Base-by-base conservation (phyloP, 2,797 vertebrate species). In the Gadopsis marmoratus region DNA sequence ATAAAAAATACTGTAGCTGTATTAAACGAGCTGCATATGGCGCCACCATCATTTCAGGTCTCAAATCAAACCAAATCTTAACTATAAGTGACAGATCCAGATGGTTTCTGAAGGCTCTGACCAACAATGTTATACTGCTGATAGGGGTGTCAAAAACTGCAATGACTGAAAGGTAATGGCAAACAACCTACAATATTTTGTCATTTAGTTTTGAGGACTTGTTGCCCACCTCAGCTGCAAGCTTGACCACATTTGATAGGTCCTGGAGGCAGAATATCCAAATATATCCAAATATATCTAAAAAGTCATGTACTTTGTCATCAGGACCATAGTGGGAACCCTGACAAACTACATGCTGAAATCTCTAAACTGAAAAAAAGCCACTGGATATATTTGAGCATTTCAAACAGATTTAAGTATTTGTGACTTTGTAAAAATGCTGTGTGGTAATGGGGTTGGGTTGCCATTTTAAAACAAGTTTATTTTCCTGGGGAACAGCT, bases 401-500 rank as follows among this genome's bases (percentile, higher is more conserved):
- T 89, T 89, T 86, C 71, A 83, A 76, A 82, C 79, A 78, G 69
- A 90, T 86, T 79, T 68, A 65, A 19, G 13, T 51, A 35, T 83
- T 78, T 76, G 54, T 31, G 65, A 73, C 68, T 81, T 85, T 74
- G 53, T 48, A n/a, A 54, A 73, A 71, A 64, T 7, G 60, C 17
- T 51, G 45, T 63, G 65, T 56, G 47, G 63, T 84, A 78, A 88
- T 80, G 55, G 59, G 60, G 54, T 37, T 71, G 77, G 50, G 31
- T 78, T 85, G 78, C 83, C 80, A 76, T 86, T 87, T 82, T 47
- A 53, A 81, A 84, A 78, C 61, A 56, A 81, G 76, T 78, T 79
- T 66, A 64, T 89, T 84, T 83, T 85, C 56, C 35, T 55, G 6
- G 81, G 41, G 72, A 88, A 88, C 89, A 92, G 83, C 86, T 91